Conservation (phyloP, 2,113 vertebrate species). For the Synchiropus splendidus region DNA sequence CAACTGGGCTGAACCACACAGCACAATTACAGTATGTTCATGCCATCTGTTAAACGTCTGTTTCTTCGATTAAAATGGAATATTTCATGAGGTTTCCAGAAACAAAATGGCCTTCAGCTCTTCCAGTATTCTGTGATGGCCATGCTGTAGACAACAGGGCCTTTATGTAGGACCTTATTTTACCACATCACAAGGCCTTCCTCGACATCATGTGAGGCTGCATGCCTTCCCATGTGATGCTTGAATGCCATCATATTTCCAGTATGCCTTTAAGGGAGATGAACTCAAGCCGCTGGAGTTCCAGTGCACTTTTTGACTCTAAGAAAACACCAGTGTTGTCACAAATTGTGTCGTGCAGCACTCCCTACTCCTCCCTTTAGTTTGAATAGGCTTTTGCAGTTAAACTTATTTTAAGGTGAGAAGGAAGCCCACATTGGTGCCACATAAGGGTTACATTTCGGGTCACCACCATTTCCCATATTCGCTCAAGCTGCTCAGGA, state of each 20-base stretch:
- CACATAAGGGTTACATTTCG: slow-evolving; percentile 21
- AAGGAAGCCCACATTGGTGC: slow-evolving; percentile 2
- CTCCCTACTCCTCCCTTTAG: no score
- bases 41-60: no score
- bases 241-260: slow-evolving; percentile 2
- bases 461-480: slow-evolving; percentile 52
- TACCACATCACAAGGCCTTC: slow-evolving; percentile 4
- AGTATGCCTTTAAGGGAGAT: slow-evolving; percentile 1
- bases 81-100: background rate
- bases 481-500: slow-evolving; percentile 61
- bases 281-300: background rate
- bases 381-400: no score
- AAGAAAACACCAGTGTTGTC: slow-evolving; percentile 2
- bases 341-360: background rate
- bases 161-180: no score
- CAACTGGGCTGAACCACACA: no score
- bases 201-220: slow-evolving; percentile 35
- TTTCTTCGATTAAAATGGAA: background rate
- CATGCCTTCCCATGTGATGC: slow-evolving; percentile 37
- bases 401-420: slow-evolving; percentile 11
- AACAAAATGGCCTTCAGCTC: background rate
- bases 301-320: background rate
- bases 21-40: no score
- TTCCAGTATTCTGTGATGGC: background rate
- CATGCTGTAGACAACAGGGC: no score